Evolutionary conservation across 1,140 invertebrate genomes (phyloP).

Genomic region (Branchinecta lynchi): DNA sequence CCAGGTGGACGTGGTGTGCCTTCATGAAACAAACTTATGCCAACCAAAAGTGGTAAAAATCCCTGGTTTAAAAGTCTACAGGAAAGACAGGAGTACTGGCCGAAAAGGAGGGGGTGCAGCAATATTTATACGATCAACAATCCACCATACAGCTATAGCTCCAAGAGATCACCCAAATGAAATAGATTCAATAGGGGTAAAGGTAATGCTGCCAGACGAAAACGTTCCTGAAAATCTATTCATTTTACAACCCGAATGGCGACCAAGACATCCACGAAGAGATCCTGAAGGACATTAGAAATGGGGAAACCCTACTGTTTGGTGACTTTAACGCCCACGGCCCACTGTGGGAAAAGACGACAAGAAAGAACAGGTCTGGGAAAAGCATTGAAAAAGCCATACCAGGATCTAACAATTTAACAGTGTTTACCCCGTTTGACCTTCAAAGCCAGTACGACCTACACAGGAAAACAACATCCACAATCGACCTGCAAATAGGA

Average conservation of each 20-base stretch:
- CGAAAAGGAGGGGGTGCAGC: neutral
- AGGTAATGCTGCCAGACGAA: neutral
- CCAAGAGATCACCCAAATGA: neutral
- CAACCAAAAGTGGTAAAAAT: too few relatives aligned
- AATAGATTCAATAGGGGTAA: neutral
- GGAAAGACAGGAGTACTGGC: too few relatives aligned
- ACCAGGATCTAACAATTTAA: neutral
- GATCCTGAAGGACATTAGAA: neutral
- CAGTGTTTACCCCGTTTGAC: neutral
- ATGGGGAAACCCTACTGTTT: neutral
- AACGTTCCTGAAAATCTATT: neutral
- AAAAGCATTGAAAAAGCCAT: neutral
- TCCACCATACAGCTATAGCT: neutral
- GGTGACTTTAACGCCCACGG: neutral
- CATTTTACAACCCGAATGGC: neutral
- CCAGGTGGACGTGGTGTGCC: too few relatives aligned
- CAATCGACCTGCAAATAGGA: neutral
- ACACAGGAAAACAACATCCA: neutral
- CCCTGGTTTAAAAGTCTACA: too few relatives aligned
- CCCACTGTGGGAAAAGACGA: neutral
- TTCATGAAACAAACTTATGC: too few relatives aligned
- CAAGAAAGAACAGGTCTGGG: neutral
- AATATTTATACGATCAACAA: neutral
- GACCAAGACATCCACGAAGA: neutral
- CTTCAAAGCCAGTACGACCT: neutral